Base-by-base conservation (phyloP, 1,140 invertebrate species). In the Melipona quadrifasciata region DNA sequence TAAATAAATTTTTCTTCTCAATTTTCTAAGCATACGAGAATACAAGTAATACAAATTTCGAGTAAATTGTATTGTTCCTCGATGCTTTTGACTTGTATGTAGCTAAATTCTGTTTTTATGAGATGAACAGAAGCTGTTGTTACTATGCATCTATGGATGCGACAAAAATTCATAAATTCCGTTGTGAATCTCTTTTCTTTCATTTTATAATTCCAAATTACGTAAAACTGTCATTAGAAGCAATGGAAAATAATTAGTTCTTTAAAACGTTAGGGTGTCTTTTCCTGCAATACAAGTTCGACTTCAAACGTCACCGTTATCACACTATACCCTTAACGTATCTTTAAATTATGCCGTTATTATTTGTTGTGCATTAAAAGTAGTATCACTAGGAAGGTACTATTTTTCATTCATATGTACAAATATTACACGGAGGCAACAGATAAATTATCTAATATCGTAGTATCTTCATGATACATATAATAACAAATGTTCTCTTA, bases 361-460 rank as follows among this genome's bases (percentile, higher is more conserved):
- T 83, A 53, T 75, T 34, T 61, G 85, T 89, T 87, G 78, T 89
- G 85, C 81, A 85, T 87, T 82, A 82, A 57, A 74, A 55, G 64
- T 84, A 88, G 83, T 88, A 89, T 90, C 70, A 80, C 82, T 89
- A 90, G 68, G 47, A 89, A 90, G 72, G 68, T 91, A 87, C 75
- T 57, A 82, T 88, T 74, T 68, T 71, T 24, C 84, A 53, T 55
- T 80, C 55, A 27, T 92, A 91, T 91, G 73, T 90, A 91, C 87
- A 91, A 85, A 85, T 85, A 78, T 80, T 88, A 82, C 85, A 73
- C 71, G 86, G 39, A 47, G 73, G 90, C 76, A 79, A 89, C 83
- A 87, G 68, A 90, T 89, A 88, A 89, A 89, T 88, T 90, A 92
- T 84, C 74, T 72, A 87, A 61, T 80, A 90, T 75, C 51, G 55